Conservation (phyloP, 2,888 invertebrate genomes). For the Doris montereyensis region DNA sequence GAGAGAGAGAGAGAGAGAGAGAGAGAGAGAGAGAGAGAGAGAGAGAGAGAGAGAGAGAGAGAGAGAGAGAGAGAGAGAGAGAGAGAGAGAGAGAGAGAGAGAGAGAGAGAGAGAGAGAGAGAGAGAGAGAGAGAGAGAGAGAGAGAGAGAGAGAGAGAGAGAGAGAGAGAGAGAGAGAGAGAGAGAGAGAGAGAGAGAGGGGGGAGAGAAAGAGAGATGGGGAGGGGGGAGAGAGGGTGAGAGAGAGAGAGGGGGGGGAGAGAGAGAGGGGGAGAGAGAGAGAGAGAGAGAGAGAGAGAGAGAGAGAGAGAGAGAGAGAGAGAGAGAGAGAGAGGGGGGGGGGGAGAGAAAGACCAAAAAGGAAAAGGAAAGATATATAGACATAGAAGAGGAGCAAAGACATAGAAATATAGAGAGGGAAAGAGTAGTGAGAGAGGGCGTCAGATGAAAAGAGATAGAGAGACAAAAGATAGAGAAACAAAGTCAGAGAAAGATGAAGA, state of each 20-base stretch:
- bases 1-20: too few species aligned
- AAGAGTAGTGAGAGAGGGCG: neutral
- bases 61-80: too few species aligned
- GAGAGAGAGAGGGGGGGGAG: neutral
- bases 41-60: too few species aligned
- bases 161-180: too few species aligned
- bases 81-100: too few species aligned
- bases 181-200: neutral
- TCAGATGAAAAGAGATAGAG: neutral
- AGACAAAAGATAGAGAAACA: too few species aligned
- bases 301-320: constrained; percentile 14
- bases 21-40: too few species aligned
- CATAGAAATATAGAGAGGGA: neutral
- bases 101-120: too few species aligned
- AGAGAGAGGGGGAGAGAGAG: constrained; percentile 14
- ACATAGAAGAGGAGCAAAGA: neutral
- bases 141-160: too few species aligned
- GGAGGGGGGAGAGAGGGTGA: neutral
- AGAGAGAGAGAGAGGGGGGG: neutral
- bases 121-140: too few species aligned
- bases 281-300: constrained; percentile 29
- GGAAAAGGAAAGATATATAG: neutral
- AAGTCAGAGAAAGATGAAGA: too few species aligned
- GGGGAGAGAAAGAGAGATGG: neutral
- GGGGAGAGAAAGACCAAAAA: neutral